Evolutionary conservation across 35 echinoderm and acorn worm genomes (phyloP), one percentile per base, ranked within the genome.

Genomic region (Ophiothrix spiculata): DNA sequence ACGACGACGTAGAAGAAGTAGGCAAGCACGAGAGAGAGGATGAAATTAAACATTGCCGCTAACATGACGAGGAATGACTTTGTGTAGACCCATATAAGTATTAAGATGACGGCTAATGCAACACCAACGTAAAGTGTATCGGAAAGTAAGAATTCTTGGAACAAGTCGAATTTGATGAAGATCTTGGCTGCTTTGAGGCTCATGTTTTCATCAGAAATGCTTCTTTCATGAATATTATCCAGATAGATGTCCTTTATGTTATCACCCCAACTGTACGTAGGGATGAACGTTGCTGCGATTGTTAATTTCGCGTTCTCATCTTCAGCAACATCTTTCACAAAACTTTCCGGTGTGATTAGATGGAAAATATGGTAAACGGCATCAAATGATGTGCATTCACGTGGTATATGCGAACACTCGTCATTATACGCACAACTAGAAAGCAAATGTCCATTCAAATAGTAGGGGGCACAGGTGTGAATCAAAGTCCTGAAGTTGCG

Each of bases 31-130:
- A 98, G 56, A 0, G 95, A 98, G 21, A 98, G 77, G 1, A 81
- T 45, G 84, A 98, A 93, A 42, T 93, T 87, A 8, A 93, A 39
- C 1, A 98, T 45, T 1, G 92, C 88, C 14, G 74, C 36, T 0
- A 94, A 21, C 21, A 92, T 64, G 17, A 93, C 75, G 37, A 98
- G 81, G 33, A 92, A n/a, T 1, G 95, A 98, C 14, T 80, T 74
- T 28, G 89, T 94, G 39, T 98, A 98, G 1, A 98, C 4, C 88
- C 91, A 93, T 4, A 98, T 98, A n/a, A n/a, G n/a, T n/a, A n/a
- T n/a, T 19, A 98, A 75, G 2, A 82, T 31, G 4, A 94, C 63
- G 0, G 86, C 81, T 12, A 84, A 14, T 0, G 75, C 34, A 17
- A 76, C 40, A 32, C 88, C 91, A 23, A 98, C 32, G 0, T 91